phyloP scores from a whole-genome alignment of 2,888 invertebrate genomes.

The Laspeyria flexula region DNA sequence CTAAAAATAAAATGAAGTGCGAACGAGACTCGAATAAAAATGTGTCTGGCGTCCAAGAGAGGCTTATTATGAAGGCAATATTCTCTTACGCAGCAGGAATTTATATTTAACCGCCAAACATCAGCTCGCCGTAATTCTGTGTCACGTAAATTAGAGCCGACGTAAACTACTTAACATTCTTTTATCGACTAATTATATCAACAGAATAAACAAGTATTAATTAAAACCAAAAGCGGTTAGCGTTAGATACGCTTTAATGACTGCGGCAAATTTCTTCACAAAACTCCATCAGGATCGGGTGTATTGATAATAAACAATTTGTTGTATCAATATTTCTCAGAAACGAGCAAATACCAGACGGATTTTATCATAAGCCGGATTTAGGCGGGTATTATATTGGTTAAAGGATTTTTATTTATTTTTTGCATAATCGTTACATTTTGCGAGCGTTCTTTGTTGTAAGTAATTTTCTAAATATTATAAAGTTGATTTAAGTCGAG shows the following conservation, averaged over 20 bases:
- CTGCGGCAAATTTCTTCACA: constrained; percentile 17
- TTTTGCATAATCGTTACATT: constrained; percentile 43
- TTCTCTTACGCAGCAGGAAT: constrained; percentile 68
- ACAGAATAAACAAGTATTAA: constrained; percentile 33
- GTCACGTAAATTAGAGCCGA: constrained; percentile 50
- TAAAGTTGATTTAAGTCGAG: constrained; percentile 4
- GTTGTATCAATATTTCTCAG: constrained; percentile 47
- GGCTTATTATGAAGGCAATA: constrained; percentile 77
- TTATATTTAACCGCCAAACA: constrained; percentile 61
- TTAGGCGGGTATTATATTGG: constrained; percentile 40
- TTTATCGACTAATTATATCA: constrained; percentile 48
- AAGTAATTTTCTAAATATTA: constrained; percentile 21
- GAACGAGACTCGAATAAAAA: constrained; percentile 66
- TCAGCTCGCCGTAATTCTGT: constrained; percentile 43
- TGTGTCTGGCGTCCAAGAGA: constrained; percentile 49
- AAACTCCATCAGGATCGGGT: constrained; percentile 16
- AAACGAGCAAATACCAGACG: constrained; percentile 41
- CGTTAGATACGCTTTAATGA: constrained; percentile 27
- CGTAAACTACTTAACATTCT: constrained; percentile 46
- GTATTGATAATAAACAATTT: constrained; percentile 36
- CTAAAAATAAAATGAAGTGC: constrained; percentile 73
- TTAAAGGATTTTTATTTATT: constrained; percentile 47
- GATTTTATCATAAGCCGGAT: constrained; percentile 52
- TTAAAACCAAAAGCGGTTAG: constrained; percentile 25
- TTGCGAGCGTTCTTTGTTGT: constrained; percentile 13